Conservation (phyloP, 2,888 invertebrate genomes). For the Hemithea aestivaria region DNA sequence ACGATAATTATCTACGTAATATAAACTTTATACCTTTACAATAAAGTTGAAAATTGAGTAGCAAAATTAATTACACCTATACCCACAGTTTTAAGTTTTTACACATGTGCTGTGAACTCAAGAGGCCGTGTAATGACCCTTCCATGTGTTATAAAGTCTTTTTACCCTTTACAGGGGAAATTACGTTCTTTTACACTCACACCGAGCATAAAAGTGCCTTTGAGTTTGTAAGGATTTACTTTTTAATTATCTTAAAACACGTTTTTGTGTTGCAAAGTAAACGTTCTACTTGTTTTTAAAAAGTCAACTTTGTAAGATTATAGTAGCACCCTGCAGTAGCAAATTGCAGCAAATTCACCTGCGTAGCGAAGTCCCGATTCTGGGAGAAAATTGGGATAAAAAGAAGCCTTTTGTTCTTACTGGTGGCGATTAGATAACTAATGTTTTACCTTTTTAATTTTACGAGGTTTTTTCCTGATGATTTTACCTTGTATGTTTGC, state of each 20-base stretch:
- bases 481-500: too few species aligned
- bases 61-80: slow-evolving; percentile 7
- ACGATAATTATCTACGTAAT: slow-evolving; percentile 1
- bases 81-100: slow-evolving; percentile 40
- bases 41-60: slow-evolving; percentile 9
- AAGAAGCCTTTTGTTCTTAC: too few species aligned
- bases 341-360: too few species aligned
- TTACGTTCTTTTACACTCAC: slow-evolving; percentile 60
- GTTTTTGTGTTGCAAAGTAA: slow-evolving; percentile 8
- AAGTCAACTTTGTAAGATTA: too few species aligned
- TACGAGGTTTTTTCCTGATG: too few species aligned
- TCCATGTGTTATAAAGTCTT: slow-evolving; percentile 65
- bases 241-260: slow-evolving; percentile 20
- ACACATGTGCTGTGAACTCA: slow-evolving; percentile 63
- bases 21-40: slow-evolving; percentile 9
- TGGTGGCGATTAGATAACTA: too few species aligned
- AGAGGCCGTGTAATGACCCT: slow-evolving; percentile 67
- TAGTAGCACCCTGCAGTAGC: too few species aligned
- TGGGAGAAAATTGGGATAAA: too few species aligned
- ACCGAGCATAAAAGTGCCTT: slow-evolving; percentile 59
- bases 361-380: too few species aligned
- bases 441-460: too few species aligned
- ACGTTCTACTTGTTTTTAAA: not conserved
- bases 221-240: slow-evolving; percentile 44
- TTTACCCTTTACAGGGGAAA: slow-evolving; percentile 57